These are phyloP conservation scores for Nycteola revayana DNA, from an alignment of 2,888 invertebrate genomes.

Conservation along the genomic window DNA sequence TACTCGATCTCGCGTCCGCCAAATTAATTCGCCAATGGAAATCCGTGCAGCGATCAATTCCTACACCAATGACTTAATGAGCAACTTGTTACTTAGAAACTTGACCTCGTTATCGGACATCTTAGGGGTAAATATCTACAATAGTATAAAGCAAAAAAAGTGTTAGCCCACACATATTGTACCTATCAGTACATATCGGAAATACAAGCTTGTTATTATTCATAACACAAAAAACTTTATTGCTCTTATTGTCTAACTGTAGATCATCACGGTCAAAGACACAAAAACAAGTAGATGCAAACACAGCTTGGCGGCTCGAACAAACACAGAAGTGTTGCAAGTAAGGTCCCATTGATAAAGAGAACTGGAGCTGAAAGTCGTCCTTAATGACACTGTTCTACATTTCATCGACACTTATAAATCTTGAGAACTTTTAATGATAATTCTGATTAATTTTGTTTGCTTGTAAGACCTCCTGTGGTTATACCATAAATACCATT, in stretches of 20 bases:
- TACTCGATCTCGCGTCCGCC: constrained; percentile 76
- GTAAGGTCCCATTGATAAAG: constrained; percentile 46
- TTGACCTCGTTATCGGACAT: constrained; percentile 61
- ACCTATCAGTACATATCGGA: constrained; percentile 11
- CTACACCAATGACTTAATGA: constrained; percentile 71
- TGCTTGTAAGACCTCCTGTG: constrained; percentile 54
- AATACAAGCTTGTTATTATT: constrained; percentile 32
- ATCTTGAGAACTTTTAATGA: constrained; percentile 53
- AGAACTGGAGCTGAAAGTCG: constrained; percentile 45
- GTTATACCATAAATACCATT: constrained; percentile 58
- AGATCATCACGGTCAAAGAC: constrained; percentile 63
- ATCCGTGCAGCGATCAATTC: constrained; percentile 69
- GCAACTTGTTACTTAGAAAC: constrained; percentile 61
- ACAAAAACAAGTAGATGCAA: constrained; percentile 46
- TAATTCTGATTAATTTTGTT: constrained; percentile 57
- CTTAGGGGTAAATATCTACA: constrained; percentile 47
- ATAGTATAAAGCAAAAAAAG: constrained; percentile 25
- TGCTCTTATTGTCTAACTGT: constrained; percentile 51
- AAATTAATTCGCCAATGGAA: constrained; percentile 77
- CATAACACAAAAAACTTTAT: constrained; percentile 46
- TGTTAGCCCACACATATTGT: constrained; percentile 4
- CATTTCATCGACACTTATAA: constrained; percentile 38
- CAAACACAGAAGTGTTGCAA: constrained; percentile 38
- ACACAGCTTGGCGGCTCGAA: constrained; percentile 23
- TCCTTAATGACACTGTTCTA: constrained; percentile 41